phyloP scores from a whole-genome alignment of 1,140 invertebrate genomes.

The Lepeophtheirus salmonis region DNA sequence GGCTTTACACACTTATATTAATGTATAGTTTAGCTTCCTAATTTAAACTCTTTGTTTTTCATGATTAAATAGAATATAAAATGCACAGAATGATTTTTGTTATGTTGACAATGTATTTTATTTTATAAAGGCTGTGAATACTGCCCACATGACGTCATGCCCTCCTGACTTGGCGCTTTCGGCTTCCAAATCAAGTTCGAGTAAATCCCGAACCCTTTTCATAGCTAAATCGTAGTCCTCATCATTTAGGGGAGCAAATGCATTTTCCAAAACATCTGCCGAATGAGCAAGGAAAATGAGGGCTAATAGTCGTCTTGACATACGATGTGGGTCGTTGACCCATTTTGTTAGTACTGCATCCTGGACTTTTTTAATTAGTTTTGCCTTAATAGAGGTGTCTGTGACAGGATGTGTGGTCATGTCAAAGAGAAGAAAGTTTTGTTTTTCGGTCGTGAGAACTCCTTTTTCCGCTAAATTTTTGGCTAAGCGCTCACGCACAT shows the following conservation, averaged over 20 bases:
- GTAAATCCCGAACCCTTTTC: conserved; percentile 42
- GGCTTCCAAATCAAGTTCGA: conserved; percentile 89
- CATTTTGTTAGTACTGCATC: conserved; percentile 87
- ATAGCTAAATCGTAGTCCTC: conserved; percentile 85
- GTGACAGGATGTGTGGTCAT: conserved; percentile 99
- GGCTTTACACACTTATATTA: too few species aligned
- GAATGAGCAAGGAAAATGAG: conserved; percentile 89
- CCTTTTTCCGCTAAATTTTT: conserved; percentile 99
- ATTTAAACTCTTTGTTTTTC: too few species aligned
- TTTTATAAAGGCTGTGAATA: conserved; percentile 94
- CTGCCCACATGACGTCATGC: conserved; percentile 90
- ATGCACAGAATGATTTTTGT: too few species aligned
- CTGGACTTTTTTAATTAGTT: conserved; percentile 95
- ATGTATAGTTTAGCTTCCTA: too few species aligned
- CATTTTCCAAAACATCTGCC: conserved; percentile 96
- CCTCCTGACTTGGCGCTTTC: conserved; percentile 67
- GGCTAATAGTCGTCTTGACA: conserved; percentile 80
- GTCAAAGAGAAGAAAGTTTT: conserved; percentile 98
- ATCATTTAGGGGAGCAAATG: conserved; percentile 93
- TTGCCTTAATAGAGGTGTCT: conserved; percentile 83
- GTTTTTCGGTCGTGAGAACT: conserved; percentile 98
- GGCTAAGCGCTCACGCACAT: conserved; percentile 92
- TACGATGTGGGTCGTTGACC: conserved; percentile 91
- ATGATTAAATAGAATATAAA: too few species aligned
- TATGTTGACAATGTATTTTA: conserved; percentile 41